These are phyloP conservation scores for Pammene aurita DNA, from an alignment of 2,888 invertebrate species.

Conservation along the genomic window DNA sequence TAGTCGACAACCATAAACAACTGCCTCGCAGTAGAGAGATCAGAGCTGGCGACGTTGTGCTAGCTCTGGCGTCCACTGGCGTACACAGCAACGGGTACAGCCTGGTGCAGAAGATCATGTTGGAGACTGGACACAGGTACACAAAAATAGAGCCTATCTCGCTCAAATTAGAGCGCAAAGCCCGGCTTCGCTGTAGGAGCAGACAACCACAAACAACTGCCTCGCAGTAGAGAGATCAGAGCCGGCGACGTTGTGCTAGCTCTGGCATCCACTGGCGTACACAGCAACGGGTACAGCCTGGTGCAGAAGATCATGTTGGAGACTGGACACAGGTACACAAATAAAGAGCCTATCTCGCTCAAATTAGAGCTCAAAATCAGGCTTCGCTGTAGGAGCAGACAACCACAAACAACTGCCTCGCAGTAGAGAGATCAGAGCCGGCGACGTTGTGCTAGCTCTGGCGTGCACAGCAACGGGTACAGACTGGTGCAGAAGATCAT, in stretches of 20 bases:
- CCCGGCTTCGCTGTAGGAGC: conserved; percentile 66
- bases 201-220: conserved; percentile 88
- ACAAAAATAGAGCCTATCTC: conserved; percentile 7
- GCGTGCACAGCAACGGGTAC: conserved; percentile 97
- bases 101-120: conserved; percentile 91
- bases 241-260: conserved; percentile 93
- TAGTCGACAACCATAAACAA: conserved; percentile 88
- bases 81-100: conserved; percentile 98
- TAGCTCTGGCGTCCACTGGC: conserved; percentile 95
- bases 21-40: conserved; percentile 88
- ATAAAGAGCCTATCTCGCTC: neutral
- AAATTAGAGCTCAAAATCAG: neutral
- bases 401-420: conserved; percentile 87
- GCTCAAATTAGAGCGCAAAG: neutral
- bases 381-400: conserved; percentile 83
- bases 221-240: conserved; percentile 85
- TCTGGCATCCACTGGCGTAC: conserved; percentile 94
- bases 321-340: conserved; percentile 81
- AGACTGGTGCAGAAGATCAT: conserved; percentile 93
- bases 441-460: conserved; percentile 93
- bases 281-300: conserved; percentile 97
- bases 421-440: conserved; percentile 84
- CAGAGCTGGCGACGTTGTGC: conserved; percentile 88
- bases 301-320: conserved; percentile 90
- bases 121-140: conserved; percentile 84